phyloP scores from a whole-genome alignment of 2,797 vertebrate genomes.

The Luscinia megarhynchos region DNA sequence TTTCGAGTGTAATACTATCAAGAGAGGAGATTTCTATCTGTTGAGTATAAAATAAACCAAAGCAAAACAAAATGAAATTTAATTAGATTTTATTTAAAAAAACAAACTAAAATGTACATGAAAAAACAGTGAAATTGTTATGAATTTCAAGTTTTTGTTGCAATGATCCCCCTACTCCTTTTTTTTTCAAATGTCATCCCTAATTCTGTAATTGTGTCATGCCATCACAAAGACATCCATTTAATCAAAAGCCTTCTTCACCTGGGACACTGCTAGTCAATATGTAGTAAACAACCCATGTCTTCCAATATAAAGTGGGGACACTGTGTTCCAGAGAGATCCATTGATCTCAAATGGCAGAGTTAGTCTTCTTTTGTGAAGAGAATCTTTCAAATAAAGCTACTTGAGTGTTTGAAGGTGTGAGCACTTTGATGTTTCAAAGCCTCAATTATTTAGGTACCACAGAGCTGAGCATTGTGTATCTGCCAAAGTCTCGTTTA shows the following conservation, averaged over 20 bases:
- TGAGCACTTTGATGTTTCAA: slow-evolving; percentile 81
- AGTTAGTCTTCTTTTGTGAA: slow-evolving; percentile 71
- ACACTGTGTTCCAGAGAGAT: slow-evolving; percentile 56
- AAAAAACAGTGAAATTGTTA: neutral
- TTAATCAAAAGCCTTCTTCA: slow-evolving; percentile 65
- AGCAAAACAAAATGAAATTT: neutral
- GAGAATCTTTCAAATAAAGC: slow-evolving; percentile 78
- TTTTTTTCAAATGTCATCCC: neutral
- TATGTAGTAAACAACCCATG: slow-evolving; percentile 62
- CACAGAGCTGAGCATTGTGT: slow-evolving; percentile 71
- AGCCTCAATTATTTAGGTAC: slow-evolving; percentile 81
- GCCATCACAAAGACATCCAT: slow-evolving; percentile 41
- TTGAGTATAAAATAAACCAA: neutral
- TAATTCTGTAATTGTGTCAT: slow-evolving; percentile 39
- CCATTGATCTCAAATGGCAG: slow-evolving; percentile 78
- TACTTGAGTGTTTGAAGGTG: slow-evolving; percentile 79
- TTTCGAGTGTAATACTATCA: neutral
- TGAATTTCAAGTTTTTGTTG: neutral
- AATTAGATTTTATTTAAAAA: neutral
- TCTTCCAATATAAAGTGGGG: slow-evolving; percentile 59
- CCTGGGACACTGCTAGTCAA: slow-evolving; percentile 55
- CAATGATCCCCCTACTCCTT: neutral
- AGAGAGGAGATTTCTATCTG: neutral
- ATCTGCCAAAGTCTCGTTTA: slow-evolving; percentile 74
- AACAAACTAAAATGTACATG: neutral